phyloP scores from a whole-genome alignment of 1,140 invertebrate genomes.

The Agrypnia vestita region DNA sequence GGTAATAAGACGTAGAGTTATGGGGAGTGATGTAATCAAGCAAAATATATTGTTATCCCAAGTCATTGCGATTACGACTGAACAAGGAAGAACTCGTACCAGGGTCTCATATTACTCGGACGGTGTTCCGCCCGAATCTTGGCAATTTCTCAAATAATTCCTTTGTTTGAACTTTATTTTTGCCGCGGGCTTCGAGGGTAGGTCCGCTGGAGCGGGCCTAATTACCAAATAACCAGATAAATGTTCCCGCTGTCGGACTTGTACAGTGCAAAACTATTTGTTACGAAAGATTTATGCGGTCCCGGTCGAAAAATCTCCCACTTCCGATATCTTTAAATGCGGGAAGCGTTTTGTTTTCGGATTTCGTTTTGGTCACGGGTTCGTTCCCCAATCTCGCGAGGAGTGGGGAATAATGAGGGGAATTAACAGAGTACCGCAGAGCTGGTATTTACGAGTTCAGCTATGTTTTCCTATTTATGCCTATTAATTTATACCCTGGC shows the following conservation, averaged over 20 bases:
- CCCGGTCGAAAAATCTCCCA: neutral
- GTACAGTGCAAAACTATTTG: conserved; percentile 24
- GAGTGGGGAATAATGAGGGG: neutral
- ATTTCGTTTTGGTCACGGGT: neutral
- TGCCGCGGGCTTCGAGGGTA: neutral
- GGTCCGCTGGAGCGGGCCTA: conserved; percentile 2
- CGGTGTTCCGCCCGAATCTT: neutral
- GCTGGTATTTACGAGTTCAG: neutral
- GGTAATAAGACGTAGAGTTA: too few relatives aligned
- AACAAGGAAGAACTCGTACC: too few relatives aligned
- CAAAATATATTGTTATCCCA: too few relatives aligned
- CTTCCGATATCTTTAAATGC: neutral
- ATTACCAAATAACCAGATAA: conserved; percentile 30
- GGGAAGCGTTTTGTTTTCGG: neutral
- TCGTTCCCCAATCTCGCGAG: neutral
- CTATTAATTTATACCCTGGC: too few relatives aligned
- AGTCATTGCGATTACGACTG: too few relatives aligned
- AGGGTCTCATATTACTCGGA: neutral
- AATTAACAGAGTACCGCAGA: neutral
- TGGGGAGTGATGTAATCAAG: too few relatives aligned
- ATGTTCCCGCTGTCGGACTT: neutral
- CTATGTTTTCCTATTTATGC: too few relatives aligned
- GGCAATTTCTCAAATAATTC: conserved; percentile 20
- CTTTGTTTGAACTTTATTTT: conserved; percentile 19
- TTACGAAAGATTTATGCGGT: conserved; percentile 27